Base-by-base conservation (phyloP, 2,888 invertebrate genomes). In the Drosophila leonis region DNA sequence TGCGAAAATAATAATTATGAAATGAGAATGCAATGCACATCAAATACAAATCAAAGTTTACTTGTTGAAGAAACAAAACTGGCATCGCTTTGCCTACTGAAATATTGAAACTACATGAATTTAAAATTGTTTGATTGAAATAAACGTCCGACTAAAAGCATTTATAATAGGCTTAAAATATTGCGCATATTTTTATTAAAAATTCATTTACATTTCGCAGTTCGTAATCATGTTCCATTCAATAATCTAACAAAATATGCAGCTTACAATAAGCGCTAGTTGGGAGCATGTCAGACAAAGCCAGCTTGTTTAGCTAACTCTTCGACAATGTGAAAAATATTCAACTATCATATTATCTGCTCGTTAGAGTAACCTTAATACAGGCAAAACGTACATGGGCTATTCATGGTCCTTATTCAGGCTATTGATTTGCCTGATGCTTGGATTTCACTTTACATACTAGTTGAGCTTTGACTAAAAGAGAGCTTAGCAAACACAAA, bases 1-100 rank as follows among this genome's bases (percentile, higher is more conserved):
- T 90, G 78, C 74, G 65, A 13, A 81, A 79, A 7, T 80, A 70
- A 68, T 27, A 10, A 8, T 6, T 18, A 0, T 3, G 24, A 29
- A 31, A 15, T 20, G 35, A n/a, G n/a, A n/a, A 33, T 4, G 3
- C n/a, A 10, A 39, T 6, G 39, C 39, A n/a, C 12, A 12, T 33
- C 33, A 33, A 10, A 9, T 33, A 33, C 33, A 33, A 33, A 33
- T 33, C 2, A 24, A 24, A 24, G 24, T 24, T 24, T 24, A 24
- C 2, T 24, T 24, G 24, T 24, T 24, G 24, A 24, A 4, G n/a
- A n/a, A n/a, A n/a, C n/a, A n/a, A 37, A 37, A 6, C 13, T 37
- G 15, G 6, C 37, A 7, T 31, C 24, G 24, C 24, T 3, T 24
- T 24, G 24, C 24, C 24, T 3, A 24, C 24, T 24, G 24, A 24